A percentile compares a stretch with the other conserved stretches of the same genome.
These are phyloP conservation scores for Cremastinae sp. DNA, from an alignment of 2,888 invertebrate species.

Conservation along the genomic window DNA sequence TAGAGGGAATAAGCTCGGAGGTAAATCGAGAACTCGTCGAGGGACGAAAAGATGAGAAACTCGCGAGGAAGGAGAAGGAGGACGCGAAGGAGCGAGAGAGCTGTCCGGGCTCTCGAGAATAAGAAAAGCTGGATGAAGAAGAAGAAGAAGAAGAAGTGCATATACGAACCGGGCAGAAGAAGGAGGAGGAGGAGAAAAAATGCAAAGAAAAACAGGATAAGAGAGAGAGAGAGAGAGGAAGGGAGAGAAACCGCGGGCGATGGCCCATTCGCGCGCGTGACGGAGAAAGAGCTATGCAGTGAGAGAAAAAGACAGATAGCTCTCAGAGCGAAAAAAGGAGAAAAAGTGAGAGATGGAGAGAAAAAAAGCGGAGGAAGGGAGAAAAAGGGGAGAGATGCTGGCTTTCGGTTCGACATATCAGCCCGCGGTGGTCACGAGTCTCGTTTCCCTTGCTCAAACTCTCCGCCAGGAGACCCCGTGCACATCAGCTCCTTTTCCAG, in stretches of 20 bases:
- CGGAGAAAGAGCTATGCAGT: slow-evolving; percentile 49
- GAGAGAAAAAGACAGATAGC: too few relatives aligned
- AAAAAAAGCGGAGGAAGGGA: slow-evolving; percentile 36
- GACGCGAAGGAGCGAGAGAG: slow-evolving; percentile 17
- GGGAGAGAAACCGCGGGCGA: slow-evolving; percentile 65
- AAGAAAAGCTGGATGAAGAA: slow-evolving; percentile 59
- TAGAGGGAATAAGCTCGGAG: slow-evolving; percentile 36
- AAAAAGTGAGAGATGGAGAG: slow-evolving; percentile 32
- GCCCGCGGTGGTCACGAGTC: slow-evolving; percentile 80
- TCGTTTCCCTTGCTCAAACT: slow-evolving; percentile 65
- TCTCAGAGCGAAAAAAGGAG: too few relatives aligned
- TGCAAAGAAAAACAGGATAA: slow-evolving; percentile 4
- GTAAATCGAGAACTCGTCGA: slow-evolving; percentile 40
- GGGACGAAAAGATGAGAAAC: slow-evolving; percentile 52
- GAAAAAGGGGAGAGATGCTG: slow-evolving; percentile 70
- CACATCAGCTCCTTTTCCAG: slow-evolving; percentile 53
- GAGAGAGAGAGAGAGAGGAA: slow-evolving; percentile 30
- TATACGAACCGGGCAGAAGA: slow-evolving; percentile 18
- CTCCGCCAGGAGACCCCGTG: slow-evolving; percentile 67
- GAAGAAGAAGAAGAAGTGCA: slow-evolving; percentile 43
- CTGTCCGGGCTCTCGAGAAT: slow-evolving; percentile 43
- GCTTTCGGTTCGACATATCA: slow-evolving; percentile 80
- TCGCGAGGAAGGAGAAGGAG: slow-evolving; percentile 3
- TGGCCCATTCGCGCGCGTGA: too few relatives aligned
- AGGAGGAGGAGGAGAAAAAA: slow-evolving; percentile 19